Percentiles rank a stretch among this genome's conserved stretches.
Evolutionary conservation across 1,140 invertebrate species (phyloP).

Genomic region (Hylaeus volcanicus): DNA sequence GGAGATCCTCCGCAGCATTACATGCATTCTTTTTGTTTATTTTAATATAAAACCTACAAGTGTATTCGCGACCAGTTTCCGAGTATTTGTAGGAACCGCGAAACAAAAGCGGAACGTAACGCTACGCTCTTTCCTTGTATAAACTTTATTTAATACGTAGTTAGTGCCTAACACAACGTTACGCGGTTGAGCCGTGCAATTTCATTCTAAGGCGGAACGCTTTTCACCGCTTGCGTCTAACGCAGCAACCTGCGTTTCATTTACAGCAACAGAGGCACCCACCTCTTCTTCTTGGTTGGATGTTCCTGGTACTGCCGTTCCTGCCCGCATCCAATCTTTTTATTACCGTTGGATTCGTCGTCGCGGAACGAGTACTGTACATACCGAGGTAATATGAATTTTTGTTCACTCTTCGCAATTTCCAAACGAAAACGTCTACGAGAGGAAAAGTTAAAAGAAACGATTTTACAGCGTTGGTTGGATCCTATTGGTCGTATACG

Average conservation of each 20-base stretch:
- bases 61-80: neutral
- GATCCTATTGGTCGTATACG: constrained; percentile 84
- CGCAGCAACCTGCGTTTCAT: constrained; percentile 49
- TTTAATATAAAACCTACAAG: too few relatives aligned
- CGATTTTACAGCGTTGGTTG: constrained; percentile 83
- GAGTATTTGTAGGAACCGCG: neutral
- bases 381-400: constrained; percentile 87
- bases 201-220: neutral
- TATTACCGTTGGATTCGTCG: constrained; percentile 94
- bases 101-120: neutral
- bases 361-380: constrained; percentile 94
- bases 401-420: neutral
- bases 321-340: constrained; percentile 93
- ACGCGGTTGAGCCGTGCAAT: neutral
- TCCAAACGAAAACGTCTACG: too few relatives aligned
- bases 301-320: constrained; percentile 89
- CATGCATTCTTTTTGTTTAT: too few relatives aligned
- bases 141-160: constrained; percentile 15
- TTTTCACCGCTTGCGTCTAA: constrained; percentile 16
- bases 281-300: constrained; percentile 83
- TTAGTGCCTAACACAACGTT: neutral
- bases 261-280: constrained; percentile 84
- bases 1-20: too few relatives aligned
- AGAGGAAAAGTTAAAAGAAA: neutral
- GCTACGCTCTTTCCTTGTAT: neutral